Conservation (phyloP, 2,888 invertebrate species). For the Sphecodes monilicornis region DNA sequence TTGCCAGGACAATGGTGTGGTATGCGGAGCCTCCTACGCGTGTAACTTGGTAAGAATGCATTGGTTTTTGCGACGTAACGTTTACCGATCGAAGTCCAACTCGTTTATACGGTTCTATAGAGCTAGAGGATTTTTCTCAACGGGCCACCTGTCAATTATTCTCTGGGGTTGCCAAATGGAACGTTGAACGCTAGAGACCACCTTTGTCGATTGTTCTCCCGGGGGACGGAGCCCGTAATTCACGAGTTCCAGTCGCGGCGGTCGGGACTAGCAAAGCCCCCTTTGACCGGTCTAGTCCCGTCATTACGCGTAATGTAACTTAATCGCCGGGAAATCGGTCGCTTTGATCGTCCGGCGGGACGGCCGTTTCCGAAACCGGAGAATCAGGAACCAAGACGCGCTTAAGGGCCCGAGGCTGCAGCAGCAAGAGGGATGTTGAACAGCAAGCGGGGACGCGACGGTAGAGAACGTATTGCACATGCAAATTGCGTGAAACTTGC, state of each 20-base stretch:
- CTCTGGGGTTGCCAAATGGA: slow-evolving; percentile 7
- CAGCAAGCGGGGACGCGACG: not conserved
- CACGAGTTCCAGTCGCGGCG: slow-evolving; percentile 15
- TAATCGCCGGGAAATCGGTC: slow-evolving; percentile 55
- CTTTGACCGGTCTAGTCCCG: slow-evolving; percentile 37
- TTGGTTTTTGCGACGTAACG: not conserved
- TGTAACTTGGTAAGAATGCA: slow-evolving; percentile 56
- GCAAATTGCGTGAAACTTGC: slow-evolving; percentile 59
- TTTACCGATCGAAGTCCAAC: not conserved
- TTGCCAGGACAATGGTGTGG: slow-evolving; percentile 48
- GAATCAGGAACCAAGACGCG: not conserved
- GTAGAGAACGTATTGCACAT: slow-evolving; percentile 38
- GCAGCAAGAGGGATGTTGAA: not conserved
- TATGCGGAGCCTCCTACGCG: slow-evolving; percentile 51
- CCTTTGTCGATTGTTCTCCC: slow-evolving; percentile 31
- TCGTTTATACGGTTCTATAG: not conserved
- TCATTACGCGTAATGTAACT: slow-evolving; percentile 41
- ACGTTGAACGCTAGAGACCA: slow-evolving; percentile 18
- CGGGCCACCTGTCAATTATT: slow-evolving; percentile 13
- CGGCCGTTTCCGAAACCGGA: slow-evolving; percentile 13
- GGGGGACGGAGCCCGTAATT: slow-evolving; percentile 26
- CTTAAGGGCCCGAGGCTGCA: not conserved
- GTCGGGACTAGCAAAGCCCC: slow-evolving; percentile 23
- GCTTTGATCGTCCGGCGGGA: slow-evolving; percentile 17
- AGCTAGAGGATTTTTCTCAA: slow-evolving; percentile 34